Evolutionary conservation across 1,140 invertebrate genomes (phyloP), one percentile per base, ranked within the genome.

Genomic region (Brachionus paranguensis): DNA sequence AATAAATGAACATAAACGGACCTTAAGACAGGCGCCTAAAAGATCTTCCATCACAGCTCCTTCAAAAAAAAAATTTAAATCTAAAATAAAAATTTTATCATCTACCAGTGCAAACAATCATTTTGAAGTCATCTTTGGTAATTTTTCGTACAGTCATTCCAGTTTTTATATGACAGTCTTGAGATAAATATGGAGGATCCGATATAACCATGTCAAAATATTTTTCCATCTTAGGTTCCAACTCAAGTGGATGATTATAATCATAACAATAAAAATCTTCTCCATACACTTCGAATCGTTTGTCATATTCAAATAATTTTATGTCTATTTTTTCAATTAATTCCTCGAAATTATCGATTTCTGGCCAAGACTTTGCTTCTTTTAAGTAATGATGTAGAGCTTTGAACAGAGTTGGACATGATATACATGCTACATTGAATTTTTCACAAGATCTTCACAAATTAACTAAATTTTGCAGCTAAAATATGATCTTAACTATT

Each of bases 101-200:
- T 65, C 68, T 84, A 93, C 95, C 95, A 86, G 96, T 97, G 87
- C 95, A 97, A 0, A 98, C 89, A 41, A 98, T 91, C 64, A 97
- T 92, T 87, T 96, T 94, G 7, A 76, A 50, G 27, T 76, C 72
- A 5, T 92, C 90, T 87, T 94, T 94, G 0, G 92, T 88, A 60
- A 98, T 87, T 86, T 92, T 92, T 85, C 93, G 93, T 5, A 97
- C 92, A 0, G 96, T 95, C 47, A 88, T 84, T 0, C 94, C 91
- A 29, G 92, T 93, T 90, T 97, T 97, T 2, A 92, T 92, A 17
- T 97, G 91, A 90, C 96, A 98, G 89, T 98, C 96, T 86, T 95
- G 93, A 0, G 95, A 94, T 6, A 98, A 89, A 90, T 97, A 98
- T 11, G 96, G 96, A 11, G 96, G 96, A 91, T 98, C 96, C 0